Evolutionary conservation across 2,888 invertebrate species (phyloP), one percentile per base, ranked within the genome.

Genomic region (Capitulum mitella): DNA sequence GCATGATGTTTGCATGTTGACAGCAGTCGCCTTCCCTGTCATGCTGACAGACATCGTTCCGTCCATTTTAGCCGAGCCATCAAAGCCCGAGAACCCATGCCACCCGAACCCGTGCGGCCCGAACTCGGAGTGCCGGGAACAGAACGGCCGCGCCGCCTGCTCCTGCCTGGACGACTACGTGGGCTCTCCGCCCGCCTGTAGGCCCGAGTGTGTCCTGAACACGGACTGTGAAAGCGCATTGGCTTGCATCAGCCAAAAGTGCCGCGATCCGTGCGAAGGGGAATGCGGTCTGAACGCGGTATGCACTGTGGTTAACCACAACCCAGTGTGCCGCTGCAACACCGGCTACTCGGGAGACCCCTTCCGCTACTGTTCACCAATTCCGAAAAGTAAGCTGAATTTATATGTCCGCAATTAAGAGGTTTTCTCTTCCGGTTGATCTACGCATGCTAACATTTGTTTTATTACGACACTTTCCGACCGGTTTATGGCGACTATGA

Each of bases 181-280:
- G 81, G 93, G 93, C 34, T 92, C 92, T 85, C 92, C 93, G n/a
- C 80, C 80, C 54, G 32, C 37, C 43, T 92, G 92, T 84, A 89
- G 89, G 81, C 93, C 93, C 0, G 93, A 94, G 86, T 93, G 93
- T 85, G 90, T 92, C 0, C 85, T 43, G 90, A 91, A 82, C 90
- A 89, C 77, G 91, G 93, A 85, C 82, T 93, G 93, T 85, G 86
- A 90, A 0, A 86, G 90, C 26, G 90, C 89, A 83, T 89, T 89
- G 84, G 91, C 92, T 79, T 94, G 94, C 86, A 89, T 91, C 34
- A 91, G 91, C 84, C 82, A 87, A 61, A 89, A 89, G 82, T 90
- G 90, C 83, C 84, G 85, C 80, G 88, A 89, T 84, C 89, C 90
- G 46, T 90, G 90, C 81, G 88, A 88, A 1, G 89, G 89, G 80